These are phyloP conservation scores for Fregetta grallaria DNA, from an alignment of 2,113 vertebrate genomes.

Conservation along the genomic window DNA sequence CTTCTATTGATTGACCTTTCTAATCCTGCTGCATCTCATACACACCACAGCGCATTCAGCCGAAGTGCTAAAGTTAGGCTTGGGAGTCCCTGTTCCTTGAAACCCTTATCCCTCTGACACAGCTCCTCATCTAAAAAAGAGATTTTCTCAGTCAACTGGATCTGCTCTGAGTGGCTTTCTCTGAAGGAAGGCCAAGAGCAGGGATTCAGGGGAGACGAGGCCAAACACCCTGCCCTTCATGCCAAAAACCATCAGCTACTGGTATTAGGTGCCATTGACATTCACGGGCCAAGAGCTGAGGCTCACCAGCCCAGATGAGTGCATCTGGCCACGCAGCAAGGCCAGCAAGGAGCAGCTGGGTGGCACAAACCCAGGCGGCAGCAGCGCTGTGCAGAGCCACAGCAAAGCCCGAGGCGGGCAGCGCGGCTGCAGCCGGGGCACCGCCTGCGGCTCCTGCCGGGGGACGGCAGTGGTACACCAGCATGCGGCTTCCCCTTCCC, in stretches of 20 bases:
- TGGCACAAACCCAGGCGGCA: not conserved
- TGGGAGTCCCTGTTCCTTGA: conserved; percentile 29
- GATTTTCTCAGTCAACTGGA: conserved; percentile 32
- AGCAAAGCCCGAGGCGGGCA: fast-evolving
- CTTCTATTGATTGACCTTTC: not conserved
- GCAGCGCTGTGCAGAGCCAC: fast-evolving
- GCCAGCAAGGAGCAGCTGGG: not conserved
- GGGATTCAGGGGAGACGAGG: not conserved
- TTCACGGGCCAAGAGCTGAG: not conserved
- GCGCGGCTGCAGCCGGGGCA: fast-evolving
- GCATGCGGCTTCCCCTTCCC: not conserved
- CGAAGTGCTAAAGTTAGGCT: conserved; percentile 27
- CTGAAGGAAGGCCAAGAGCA: conserved; percentile 24
- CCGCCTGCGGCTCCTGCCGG: fast-evolving
- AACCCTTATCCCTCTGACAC: conserved; percentile 23
- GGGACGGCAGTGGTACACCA: not conserved
- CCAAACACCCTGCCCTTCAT: conserved; percentile 5
- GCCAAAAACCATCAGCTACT: conserved; percentile 26
- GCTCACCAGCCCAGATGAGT: not conserved
- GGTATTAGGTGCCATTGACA: not conserved
- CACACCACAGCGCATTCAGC: fast-evolving
- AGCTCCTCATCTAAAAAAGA: not conserved
- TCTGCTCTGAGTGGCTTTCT: not conserved
- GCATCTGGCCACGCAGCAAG: not conserved
- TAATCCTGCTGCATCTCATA: not conserved